These are phyloP conservation scores for Burhinus bistriatus DNA, from an alignment of 2,113 vertebrate genomes.

Conservation along the genomic window DNA sequence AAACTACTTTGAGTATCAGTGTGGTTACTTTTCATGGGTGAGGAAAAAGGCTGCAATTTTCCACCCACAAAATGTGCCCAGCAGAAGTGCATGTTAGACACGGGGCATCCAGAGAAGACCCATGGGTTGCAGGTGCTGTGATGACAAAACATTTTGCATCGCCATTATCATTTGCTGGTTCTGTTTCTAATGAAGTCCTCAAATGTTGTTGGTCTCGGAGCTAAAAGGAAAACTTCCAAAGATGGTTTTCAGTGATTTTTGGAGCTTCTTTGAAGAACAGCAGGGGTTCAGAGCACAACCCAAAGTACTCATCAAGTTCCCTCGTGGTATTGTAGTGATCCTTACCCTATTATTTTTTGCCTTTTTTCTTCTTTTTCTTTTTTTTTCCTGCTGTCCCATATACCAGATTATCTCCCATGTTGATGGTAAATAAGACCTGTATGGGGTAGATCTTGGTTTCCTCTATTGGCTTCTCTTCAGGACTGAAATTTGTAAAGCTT, in stretches of 20 bases:
- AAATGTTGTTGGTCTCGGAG: background rate
- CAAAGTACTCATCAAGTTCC: background rate
- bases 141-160: background rate
- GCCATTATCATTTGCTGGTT: background rate
- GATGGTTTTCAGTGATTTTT: background rate
- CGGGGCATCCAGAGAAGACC: background rate
- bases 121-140: background rate
- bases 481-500: background rate
- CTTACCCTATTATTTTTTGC: background rate
- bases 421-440: background rate
- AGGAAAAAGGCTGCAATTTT: background rate
- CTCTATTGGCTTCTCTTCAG: background rate
- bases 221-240: background rate
- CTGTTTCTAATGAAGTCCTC: background rate
- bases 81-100: rapidly evolving
- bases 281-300: background rate
- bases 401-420: background rate
- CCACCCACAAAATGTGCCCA: background rate
- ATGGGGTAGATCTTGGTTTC: background rate
- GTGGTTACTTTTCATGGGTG: background rate
- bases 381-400: background rate
- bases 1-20: background rate
- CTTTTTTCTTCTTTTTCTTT: background rate
- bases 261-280: background rate
- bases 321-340: background rate